Conservation (phyloP, 2,113 vertebrate species). For the Chroicocephalus ridibundus region DNA sequence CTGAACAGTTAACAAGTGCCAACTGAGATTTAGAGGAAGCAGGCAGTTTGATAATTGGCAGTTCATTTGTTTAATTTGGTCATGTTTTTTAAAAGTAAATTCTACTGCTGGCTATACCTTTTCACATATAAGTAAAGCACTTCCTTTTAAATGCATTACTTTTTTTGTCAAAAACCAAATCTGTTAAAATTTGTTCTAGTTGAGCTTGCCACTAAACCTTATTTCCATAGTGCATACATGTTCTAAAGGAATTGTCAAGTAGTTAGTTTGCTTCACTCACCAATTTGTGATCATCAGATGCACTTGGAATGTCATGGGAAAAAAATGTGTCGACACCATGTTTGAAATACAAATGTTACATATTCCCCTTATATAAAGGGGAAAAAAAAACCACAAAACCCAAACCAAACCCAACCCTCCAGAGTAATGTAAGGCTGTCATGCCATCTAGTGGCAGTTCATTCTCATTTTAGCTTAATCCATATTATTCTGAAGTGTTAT, state of each 20-base stretch:
- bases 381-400: background rate
- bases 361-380: slow-evolving; percentile 25
- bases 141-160: background rate
- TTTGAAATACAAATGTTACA: slow-evolving; percentile 41
- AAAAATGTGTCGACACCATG: background rate
- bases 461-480: background rate
- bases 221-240: background rate
- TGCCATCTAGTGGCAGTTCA: slow-evolving; percentile 72
- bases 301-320: background rate
- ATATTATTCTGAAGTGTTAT: background rate
- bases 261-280: background rate
- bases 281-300: background rate
- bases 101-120: background rate
- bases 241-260: background rate
- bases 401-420: background rate
- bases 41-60: background rate
- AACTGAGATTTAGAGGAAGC: background rate
- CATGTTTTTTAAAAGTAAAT: background rate
- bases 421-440: background rate
- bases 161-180: background rate
- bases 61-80: background rate
- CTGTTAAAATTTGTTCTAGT: background rate
- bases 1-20: background rate
- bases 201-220: background rate
- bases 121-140: background rate